Evolutionary conservation across 2,888 invertebrate genomes (phyloP), one percentile per base, ranked within the genome.

Genomic region (Epirrhoe tristata): DNA sequence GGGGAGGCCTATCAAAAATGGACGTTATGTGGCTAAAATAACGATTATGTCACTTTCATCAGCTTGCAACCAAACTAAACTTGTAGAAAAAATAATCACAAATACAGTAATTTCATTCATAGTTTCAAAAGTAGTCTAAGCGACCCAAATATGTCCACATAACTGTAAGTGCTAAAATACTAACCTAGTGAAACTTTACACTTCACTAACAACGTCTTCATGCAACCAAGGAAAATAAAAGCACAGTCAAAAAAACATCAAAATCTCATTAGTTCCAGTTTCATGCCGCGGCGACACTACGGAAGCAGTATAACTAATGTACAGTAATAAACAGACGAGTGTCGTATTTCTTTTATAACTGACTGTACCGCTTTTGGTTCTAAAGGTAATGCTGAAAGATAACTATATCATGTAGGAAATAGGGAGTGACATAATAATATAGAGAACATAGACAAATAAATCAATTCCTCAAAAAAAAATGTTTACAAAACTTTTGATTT

Each of bases 201-300:
- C 77, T 79, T 78, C 81, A 76, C 77, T 74, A 82, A 78, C 79
- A 85, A 79, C 81, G 84, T 87, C 83, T 85, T 84, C 81, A 86
- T 81, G 84, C 81, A 83, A 78, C 86, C 79, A 81, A 84, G 85
- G 83, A 91, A 92, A 92, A 92, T 92, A 93, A 93, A 90, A 90
- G 87, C 87, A 89, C 91, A 92, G 93, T 93, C 93, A 93, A 93
- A 93, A 93, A 93, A 93, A 93, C 93, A 93, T 93, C 93, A 93
- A 93, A 93, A 93, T 90, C 93, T 93, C 93, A 93, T 93, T 93
- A 93, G 93, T 93, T 93, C 89, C 88, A 91, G 90, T 93, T 93
- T 89, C 92, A 91, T 90, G 88, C 89, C 90, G 89, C 86, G 88
- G 88, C 90, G 93, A 91, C 93, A 91, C 91, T 91, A 91, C 91